phyloP scores from a whole-genome alignment of 1,140 invertebrate species.

The Brachionus asplanchnoidis region DNA sequence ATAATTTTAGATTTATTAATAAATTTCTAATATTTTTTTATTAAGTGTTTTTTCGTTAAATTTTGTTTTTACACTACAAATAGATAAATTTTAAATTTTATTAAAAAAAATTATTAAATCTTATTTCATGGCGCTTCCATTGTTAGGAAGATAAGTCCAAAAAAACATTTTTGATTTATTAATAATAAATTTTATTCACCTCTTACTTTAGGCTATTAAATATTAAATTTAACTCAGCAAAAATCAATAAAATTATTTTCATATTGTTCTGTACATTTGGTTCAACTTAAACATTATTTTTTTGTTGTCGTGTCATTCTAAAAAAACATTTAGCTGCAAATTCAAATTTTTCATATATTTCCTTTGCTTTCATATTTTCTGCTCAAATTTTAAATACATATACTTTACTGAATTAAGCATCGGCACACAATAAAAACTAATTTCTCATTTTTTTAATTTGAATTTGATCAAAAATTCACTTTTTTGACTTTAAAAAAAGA shows the following conservation, averaged over 20 bases:
- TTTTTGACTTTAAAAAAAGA: neutral
- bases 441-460: neutral
- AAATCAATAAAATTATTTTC: slow-evolving; percentile 3
- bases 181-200: too few species aligned
- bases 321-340: neutral
- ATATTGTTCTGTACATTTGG: neutral
- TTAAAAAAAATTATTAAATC: too few species aligned
- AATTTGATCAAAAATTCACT: neutral
- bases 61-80: too few species aligned
- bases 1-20: too few species aligned
- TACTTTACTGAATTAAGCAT: neutral
- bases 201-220: too few species aligned
- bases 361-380: neutral
- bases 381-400: neutral
- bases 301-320: slow-evolving; percentile 28
- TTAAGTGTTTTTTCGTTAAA: too few species aligned
- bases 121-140: too few species aligned
- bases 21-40: too few species aligned
- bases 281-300: neutral
- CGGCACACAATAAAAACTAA: neutral
- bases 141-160: too few species aligned
- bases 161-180: too few species aligned
- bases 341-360: slow-evolving; percentile 4
- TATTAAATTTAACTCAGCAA: neutral
- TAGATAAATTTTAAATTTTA: too few species aligned